These are phyloP conservation scores for Argentina silus DNA, from an alignment of 2,797 vertebrate species.

Conservation along the genomic window DNA sequence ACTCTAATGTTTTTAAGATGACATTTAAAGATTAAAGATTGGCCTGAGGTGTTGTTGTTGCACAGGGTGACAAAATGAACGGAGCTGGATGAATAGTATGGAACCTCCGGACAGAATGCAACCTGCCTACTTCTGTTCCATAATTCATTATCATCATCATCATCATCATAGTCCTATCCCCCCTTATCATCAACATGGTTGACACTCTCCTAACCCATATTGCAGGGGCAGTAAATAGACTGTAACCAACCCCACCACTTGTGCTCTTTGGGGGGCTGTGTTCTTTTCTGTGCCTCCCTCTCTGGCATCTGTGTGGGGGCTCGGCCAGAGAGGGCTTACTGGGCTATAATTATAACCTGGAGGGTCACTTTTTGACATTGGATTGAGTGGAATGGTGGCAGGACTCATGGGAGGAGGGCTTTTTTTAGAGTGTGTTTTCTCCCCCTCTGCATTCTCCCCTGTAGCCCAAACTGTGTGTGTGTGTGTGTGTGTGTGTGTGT, in stretches of 20 bases:
- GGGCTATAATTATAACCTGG: conserved; percentile 69
- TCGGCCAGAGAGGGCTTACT: conserved; percentile 19
- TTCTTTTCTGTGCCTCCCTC: conserved; percentile 22
- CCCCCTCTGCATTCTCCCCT: conserved; percentile 20
- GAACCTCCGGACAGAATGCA: too few species aligned
- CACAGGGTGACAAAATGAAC: too few species aligned
- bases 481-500: conserved; percentile 34
- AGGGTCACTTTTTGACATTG: conserved; percentile 67
- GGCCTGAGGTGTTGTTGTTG: too few species aligned
- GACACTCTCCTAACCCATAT: neutral
- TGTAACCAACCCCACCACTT: conserved; percentile 1
- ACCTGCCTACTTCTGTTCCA: too few species aligned
- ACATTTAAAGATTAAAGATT: too few species aligned
- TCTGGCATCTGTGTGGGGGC: conserved; percentile 30
- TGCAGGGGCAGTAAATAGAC: neutral
- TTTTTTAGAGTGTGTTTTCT: conserved; percentile 60
- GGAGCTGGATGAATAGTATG: too few species aligned
- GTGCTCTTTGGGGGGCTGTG: neutral
- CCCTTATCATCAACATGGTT: neutral
- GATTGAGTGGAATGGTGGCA: conserved; percentile 68
- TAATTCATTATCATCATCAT: too few species aligned
- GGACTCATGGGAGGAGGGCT: conserved; percentile 52
- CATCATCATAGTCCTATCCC: too few species aligned
- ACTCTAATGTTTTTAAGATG: neutral
- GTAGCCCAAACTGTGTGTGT: conserved; percentile 22